Evolutionary conservation across 2,888 invertebrate species (phyloP).

Genomic region (Lithophane ornitopus): DNA sequence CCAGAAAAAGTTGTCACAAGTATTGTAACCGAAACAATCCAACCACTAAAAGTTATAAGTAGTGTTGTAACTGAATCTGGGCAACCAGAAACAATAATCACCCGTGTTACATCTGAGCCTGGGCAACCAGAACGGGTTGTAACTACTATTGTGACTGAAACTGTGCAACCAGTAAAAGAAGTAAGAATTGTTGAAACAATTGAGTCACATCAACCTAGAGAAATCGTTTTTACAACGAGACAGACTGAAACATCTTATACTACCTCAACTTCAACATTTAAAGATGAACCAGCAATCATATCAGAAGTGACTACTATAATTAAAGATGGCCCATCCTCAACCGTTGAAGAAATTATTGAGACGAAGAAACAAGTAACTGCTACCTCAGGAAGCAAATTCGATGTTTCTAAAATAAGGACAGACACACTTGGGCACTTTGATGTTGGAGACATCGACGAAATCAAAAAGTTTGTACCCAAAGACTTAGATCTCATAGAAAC

Average conservation of each 20-base stretch:
- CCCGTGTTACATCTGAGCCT: conserved; percentile 13
- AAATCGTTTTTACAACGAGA: conserved; percentile 72
- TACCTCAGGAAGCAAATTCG: conserved; percentile 78
- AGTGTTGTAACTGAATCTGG: conserved; percentile 7
- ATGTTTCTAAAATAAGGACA: conserved; percentile 84
- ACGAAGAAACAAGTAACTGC: conserved; percentile 65
- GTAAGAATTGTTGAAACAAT: conserved; percentile 59
- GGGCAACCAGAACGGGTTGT: conserved; percentile 36
- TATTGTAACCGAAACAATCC: conserved; percentile 7
- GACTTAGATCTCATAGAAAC: conserved; percentile 77
- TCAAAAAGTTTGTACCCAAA: conserved; percentile 76
- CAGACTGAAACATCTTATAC: conserved; percentile 75
- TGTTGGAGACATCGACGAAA: conserved; percentile 73
- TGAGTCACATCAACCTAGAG: conserved; percentile 54
- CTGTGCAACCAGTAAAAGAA: conserved; percentile 58
- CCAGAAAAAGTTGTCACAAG: conserved; percentile 48
- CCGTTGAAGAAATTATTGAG: conserved; percentile 67
- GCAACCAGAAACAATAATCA: conserved; percentile 31
- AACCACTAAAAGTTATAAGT: conserved; percentile 23
- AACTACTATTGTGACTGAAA: conserved; percentile 48
- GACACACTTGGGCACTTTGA: conserved; percentile 85
- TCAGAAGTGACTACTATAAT: conserved; percentile 68
- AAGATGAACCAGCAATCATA: conserved; percentile 68
- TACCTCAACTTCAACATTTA: conserved; percentile 56
- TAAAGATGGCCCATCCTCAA: conserved; percentile 68